Conservation (phyloP, 2,113 vertebrate genomes). For the Ciconia boyciana region DNA sequence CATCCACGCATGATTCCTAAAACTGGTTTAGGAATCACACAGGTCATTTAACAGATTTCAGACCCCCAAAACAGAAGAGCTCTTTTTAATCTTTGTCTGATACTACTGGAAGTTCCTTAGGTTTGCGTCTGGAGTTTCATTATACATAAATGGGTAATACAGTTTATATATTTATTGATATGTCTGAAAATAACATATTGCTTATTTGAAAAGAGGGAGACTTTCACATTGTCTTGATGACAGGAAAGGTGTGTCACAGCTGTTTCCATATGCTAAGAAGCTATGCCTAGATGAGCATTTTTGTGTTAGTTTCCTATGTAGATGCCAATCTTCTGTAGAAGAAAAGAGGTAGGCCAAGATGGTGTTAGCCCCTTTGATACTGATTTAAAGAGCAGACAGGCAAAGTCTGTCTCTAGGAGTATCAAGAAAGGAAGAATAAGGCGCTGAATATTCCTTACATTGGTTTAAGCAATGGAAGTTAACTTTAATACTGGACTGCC, state of each 20-base stretch:
- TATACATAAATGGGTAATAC: neutral
- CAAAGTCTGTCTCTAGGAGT: neutral
- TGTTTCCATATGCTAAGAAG: neutral
- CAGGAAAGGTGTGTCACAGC: neutral
- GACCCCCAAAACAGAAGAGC: neutral
- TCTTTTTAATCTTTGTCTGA: neutral
- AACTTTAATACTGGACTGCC: neutral
- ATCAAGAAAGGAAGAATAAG: neutral
- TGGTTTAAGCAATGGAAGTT: neutral
- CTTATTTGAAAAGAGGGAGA: neutral
- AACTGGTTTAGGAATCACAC: neutral
- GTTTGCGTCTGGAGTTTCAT: neutral
- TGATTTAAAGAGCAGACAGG: neutral
- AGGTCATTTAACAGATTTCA: neutral
- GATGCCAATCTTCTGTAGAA: neutral
- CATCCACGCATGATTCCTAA: fast-evolving
- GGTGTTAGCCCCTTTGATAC: neutral
- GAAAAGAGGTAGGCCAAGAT: neutral
- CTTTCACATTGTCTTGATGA: neutral
- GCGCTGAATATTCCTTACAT: neutral
- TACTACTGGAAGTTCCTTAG: neutral
- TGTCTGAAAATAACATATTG: neutral
- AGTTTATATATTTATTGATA: neutral
- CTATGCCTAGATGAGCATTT: neutral
- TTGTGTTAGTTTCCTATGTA: neutral